Percentiles rank a stretch among this genome's conserved stretches.
Conservation (phyloP, 2,113 vertebrate species). For the Benitochromis conjunctus region DNA sequence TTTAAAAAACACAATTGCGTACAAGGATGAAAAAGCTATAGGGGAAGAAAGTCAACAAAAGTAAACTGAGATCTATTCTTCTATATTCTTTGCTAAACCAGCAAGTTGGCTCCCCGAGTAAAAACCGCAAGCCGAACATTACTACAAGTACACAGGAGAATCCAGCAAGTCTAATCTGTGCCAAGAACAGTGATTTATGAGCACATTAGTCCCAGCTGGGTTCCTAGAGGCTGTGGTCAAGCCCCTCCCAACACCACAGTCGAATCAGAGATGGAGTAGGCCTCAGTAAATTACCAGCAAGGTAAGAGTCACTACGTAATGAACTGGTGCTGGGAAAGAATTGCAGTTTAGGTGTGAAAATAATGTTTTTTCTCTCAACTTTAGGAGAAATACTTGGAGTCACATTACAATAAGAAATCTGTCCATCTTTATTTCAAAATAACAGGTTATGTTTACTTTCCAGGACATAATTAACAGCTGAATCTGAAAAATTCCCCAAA, state of each 20-base stretch:
- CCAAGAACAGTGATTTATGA: conserved; percentile 60
- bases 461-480: neutral
- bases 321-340: neutral
- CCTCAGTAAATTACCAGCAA: conserved; percentile 40
- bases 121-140: conserved; percentile 29
- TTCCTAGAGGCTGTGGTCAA: conserved; percentile 34
- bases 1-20: neutral
- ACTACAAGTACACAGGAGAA: conserved; percentile 25
- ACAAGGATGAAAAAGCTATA: neutral
- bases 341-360: neutral
- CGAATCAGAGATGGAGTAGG: conserved; percentile 48
- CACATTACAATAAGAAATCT: neutral
- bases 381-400: neutral
- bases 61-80: neutral
- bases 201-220: conserved; percentile 51
- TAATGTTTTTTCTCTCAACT: neutral
- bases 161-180: conserved; percentile 31
- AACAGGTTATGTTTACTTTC: neutral
- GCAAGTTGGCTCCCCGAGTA: conserved; percentile 10
- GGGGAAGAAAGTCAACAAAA: neutral
- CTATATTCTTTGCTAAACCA: neutral
- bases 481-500: neutral
- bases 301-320: conserved; percentile 3
- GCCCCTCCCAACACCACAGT: neutral
- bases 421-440: neutral